Conservation (phyloP, 92 coral and sea anemone genomes). For the Siderastrea siderea region DNA sequence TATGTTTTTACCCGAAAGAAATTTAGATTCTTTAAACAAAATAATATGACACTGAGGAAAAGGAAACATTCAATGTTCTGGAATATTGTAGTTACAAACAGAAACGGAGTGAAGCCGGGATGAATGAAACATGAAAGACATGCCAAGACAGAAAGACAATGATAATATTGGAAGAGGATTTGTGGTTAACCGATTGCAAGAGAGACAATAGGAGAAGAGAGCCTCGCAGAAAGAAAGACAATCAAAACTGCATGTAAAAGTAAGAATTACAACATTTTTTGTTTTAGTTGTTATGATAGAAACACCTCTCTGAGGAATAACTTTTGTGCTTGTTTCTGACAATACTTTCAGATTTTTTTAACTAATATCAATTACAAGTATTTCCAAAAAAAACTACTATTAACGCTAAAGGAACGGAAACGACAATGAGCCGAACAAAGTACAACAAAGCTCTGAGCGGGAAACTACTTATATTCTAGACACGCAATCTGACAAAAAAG, state of each 20-base stretch:
- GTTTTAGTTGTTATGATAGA: neutral
- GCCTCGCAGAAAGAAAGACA: neutral
- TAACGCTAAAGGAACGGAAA: constrained; percentile 2
- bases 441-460: neutral
- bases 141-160: neutral
- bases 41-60: neutral
- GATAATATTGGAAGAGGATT: neutral
- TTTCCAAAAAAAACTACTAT: constrained; percentile 4
- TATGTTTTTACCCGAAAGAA: neutral
- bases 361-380: constrained; percentile 26
- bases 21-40: neutral
- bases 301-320: neutral
- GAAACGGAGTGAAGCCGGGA: neutral
- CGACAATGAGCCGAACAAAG: neutral
- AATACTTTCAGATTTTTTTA: neutral
- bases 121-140: neutral
- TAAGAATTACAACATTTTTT: neutral
- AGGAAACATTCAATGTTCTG: neutral
- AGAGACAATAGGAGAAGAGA: neutral
- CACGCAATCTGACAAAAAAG: constrained; percentile 27
- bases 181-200: constrained; percentile 15
- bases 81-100: neutral
- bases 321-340: neutral
- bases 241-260: neutral
- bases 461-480: constrained; percentile 17